phyloP scores from a whole-genome alignment of 2,797 vertebrate genomes.

The Danio kyathit region DNA sequence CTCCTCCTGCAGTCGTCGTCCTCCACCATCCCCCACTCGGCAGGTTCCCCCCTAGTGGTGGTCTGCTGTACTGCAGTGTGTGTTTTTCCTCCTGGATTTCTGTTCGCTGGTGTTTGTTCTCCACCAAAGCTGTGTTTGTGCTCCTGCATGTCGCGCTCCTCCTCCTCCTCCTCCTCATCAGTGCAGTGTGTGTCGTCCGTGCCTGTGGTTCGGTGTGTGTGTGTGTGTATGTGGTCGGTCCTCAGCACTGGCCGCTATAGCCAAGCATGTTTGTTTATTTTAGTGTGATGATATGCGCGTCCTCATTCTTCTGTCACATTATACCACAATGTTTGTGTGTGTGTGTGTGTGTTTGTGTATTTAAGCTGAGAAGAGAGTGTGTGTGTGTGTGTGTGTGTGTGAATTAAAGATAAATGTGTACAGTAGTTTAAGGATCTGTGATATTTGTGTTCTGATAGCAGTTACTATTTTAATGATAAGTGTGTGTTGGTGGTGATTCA shows the following conservation, averaged over 20 bases:
- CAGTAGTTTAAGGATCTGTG: constrained; percentile 10
- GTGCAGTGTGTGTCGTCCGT: too few relatives aligned
- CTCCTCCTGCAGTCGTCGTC: constrained; percentile 73
- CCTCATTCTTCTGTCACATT: constrained; percentile 5
- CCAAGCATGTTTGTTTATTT: constrained; percentile 74
- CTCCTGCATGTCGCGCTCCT: too few relatives aligned
- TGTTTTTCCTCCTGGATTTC: constrained; percentile 32
- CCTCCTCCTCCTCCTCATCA: too few relatives aligned
- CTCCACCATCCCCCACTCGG: constrained; percentile 82
- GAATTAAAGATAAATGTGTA: constrained; percentile 26
- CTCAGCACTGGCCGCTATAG: constrained; percentile 76
- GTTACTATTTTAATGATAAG: neutral
- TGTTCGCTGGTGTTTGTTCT: constrained; percentile 71
- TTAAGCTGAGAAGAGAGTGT: too few relatives aligned
- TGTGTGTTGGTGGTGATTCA: too few relatives aligned
- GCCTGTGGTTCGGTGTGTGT: too few relatives aligned
- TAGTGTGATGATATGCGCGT: constrained; percentile 53
- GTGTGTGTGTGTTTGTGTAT: constrained; percentile 48
- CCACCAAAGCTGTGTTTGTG: too few relatives aligned
- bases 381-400: constrained; percentile 48
- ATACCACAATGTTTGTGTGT: constrained; percentile 27
- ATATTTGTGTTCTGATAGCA: constrained; percentile 3
- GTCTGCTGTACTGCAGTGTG: too few relatives aligned
- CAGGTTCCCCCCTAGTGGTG: constrained; percentile 76
- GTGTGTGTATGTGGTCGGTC: too few relatives aligned